These are phyloP conservation scores for Axea sp. DNA, from an alignment of 2,888 invertebrate genomes.

Conservation along the genomic window DNA sequence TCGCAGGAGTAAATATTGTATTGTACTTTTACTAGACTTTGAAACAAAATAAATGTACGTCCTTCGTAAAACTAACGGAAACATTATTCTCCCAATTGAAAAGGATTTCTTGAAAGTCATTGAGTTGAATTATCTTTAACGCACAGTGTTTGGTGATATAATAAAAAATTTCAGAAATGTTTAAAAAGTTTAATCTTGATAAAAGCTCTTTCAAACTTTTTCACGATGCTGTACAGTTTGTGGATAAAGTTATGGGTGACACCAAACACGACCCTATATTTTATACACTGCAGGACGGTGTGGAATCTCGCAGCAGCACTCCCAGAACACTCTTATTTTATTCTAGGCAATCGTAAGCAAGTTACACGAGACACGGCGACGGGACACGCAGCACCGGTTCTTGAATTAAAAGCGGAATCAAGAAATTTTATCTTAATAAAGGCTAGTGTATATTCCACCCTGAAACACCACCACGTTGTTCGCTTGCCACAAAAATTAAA, in stretches of 20 bases:
- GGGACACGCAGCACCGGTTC: constrained; percentile 32
- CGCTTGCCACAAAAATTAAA: constrained; percentile 3
- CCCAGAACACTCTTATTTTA: constrained; percentile 49
- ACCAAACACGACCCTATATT: constrained; percentile 55
- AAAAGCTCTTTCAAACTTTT: constrained; percentile 54
- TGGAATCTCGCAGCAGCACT: constrained; percentile 49
- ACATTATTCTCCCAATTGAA: constrained; percentile 37
- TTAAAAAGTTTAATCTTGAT: constrained; percentile 53
- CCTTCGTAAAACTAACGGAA: constrained; percentile 5
- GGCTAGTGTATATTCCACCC: constrained; percentile 17
- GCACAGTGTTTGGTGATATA: constrained; percentile 23
- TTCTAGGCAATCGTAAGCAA: constrained; percentile 48
- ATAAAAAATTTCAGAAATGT: constrained; percentile 45
- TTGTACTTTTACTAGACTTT: background rate
- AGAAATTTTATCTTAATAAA: constrained; percentile 49
- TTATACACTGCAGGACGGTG: constrained; percentile 51
- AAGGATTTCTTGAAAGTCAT: constrained; percentile 28
- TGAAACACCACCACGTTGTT: constrained; percentile 6
- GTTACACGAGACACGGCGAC: constrained; percentile 24
- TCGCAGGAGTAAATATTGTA: background rate
- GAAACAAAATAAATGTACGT: constrained; percentile 9
- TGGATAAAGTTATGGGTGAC: constrained; percentile 55
- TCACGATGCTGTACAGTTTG: constrained; percentile 37
- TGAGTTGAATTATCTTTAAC: constrained; percentile 30
- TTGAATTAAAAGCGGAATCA: constrained; percentile 49